Evolutionary conservation across 2,888 invertebrate species (phyloP), one percentile per base, ranked within the genome.

Genomic region (Rhorus exstirpatorius): DNA sequence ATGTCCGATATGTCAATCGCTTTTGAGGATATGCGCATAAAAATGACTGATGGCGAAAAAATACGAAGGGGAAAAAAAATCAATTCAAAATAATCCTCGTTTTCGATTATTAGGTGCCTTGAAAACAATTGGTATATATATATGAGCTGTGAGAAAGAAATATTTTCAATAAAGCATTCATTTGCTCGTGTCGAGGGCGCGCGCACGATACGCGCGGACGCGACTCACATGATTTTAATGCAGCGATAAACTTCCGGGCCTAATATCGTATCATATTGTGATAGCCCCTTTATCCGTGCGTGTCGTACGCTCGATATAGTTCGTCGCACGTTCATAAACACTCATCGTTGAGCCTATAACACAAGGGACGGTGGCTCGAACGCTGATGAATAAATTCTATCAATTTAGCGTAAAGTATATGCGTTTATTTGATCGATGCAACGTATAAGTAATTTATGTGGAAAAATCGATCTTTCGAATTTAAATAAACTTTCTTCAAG

Each of bases 221-320:
- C 49, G 24, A 24, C n/a, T n/a, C 67, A 83, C 83, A 84, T 83
- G 71, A 87, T 87, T 89, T 87, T 85, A 85, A 87, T 88, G 81
- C 72, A 60, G 81, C 58, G 79, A 61, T 86, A 86, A 86, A 86
- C 85, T 85, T 86, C 87, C 79, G 79, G 46, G 68, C 71, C 77
- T 26, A 17, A 44, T 60, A 31, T 31, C 35, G n/a, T 58, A 49
- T 55, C 51, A 51, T 44, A 19, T 38, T 35, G 46, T 49, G 44
- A 67, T n/a, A 68, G 41, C 78, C 78, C 78, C 46, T 41, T 17
- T 68, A 24, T 68, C 35, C 31, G 38, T 58, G 55, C 38, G 61
- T 53, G 44, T 61, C 71, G 46, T 67, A 72, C 58, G 44, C n/a
- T 53, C 70, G 35, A n/a, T n/a, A 38, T 26, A 58, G 35, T 26